A percentile compares a stretch with the other conserved stretches of the same genome.
These are phyloP conservation scores for Strigamia crassipes DNA, from an alignment of 2,888 invertebrate genomes.

Conservation along the genomic window DNA sequence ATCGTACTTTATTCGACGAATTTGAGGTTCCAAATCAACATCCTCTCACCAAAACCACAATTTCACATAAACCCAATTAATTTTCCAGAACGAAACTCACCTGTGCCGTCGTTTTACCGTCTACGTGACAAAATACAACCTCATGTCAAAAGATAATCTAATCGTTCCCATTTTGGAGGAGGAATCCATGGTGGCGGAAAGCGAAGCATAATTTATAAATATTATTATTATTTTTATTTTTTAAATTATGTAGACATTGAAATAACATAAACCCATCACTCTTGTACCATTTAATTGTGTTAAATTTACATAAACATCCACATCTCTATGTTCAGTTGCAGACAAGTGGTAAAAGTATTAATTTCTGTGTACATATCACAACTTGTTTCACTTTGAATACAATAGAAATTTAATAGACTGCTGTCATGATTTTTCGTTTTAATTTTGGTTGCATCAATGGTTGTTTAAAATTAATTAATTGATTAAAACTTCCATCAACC, in stretches of 20 bases:
- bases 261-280: not conserved
- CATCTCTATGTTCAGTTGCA: not conserved
- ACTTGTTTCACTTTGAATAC: not conserved
- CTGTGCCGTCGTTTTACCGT: conserved; percentile 93
- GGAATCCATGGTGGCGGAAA: conserved; percentile 56
- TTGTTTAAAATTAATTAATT: no score
- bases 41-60: not conserved
- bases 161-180: conserved; percentile 95
- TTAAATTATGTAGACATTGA: conserved; percentile 11
- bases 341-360: not conserved
- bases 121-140: conserved; percentile 96
- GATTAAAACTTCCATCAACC: no score
- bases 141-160: conserved; percentile 97
- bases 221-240: not conserved
- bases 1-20: conserved; percentile 92
- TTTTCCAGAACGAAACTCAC: conserved; percentile 79
- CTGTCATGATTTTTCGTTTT: no score
- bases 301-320: not conserved
- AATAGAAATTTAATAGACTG: not conserved
- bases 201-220: conserved; percentile 50
- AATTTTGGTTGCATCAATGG: no score
- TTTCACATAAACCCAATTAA: not conserved
- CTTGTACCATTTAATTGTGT: not conserved
- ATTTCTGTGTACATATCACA: conserved; percentile 13
- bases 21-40: conserved; percentile 84